Evolutionary conservation across 2,113 vertebrate species (phyloP).

Genomic region (Poicephalus meyeri): DNA sequence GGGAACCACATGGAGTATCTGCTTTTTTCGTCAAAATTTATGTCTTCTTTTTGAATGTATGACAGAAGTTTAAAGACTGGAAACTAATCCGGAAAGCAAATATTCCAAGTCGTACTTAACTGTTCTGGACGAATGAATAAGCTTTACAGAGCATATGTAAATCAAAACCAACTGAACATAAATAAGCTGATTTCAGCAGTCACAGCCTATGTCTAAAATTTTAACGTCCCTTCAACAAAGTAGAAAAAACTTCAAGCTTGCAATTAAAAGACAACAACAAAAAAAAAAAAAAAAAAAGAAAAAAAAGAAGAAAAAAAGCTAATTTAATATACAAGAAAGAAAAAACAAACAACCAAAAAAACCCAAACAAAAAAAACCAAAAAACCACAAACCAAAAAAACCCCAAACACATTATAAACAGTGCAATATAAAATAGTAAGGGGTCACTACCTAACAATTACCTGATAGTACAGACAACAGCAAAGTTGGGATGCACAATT

Average conservation of each 20-base stretch:
- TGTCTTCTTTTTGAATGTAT: neutral
- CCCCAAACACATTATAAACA: neutral
- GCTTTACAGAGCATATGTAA: neutral
- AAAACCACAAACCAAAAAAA: neutral
- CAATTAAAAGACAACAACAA: neutral
- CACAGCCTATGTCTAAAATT: neutral
- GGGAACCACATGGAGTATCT: too few relatives aligned
- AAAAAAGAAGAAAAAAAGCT: neutral
- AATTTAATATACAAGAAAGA: neutral
- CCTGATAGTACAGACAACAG: neutral
- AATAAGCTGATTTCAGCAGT: neutral
- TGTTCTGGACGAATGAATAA: neutral
- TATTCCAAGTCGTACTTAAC: neutral
- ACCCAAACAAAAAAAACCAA: neutral
- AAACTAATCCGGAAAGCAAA: neutral
- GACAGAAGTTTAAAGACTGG: neutral
- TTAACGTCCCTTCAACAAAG: neutral
- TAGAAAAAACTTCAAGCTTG: neutral
- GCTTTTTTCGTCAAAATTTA: neutral
- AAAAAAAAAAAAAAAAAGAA: neutral
- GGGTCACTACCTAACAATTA: neutral
- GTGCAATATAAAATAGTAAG: neutral
- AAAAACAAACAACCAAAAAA: neutral
- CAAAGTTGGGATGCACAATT: neutral
- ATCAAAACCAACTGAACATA: neutral